Evolutionary conservation across 2,797 vertebrate genomes (phyloP).

Genomic region (Aythya fuligula): DNA sequence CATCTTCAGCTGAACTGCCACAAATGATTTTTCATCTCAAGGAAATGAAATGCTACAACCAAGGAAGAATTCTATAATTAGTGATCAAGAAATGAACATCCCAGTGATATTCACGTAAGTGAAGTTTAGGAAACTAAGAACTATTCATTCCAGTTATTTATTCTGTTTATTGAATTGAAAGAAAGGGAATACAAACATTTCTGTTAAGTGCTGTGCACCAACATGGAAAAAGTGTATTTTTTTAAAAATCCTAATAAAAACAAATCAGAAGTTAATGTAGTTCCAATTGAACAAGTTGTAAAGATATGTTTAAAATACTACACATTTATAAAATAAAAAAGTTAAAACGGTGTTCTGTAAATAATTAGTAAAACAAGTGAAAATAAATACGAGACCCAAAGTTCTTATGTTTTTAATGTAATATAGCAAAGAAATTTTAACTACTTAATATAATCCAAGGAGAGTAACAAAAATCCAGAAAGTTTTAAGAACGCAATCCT

Average conservation of each 20-base stretch:
- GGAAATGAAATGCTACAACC: not conserved
- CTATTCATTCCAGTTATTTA: conserved; percentile 77
- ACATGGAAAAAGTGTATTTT: conserved; percentile 83
- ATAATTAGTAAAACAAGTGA: conserved; percentile 85
- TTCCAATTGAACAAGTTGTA: conserved; percentile 74
- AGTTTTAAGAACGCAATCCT: conserved; percentile 92
- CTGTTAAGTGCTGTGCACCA: conserved; percentile 81
- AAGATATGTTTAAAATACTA: conserved; percentile 82
- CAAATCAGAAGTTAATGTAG: conserved; percentile 79
- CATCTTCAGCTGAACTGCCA: not conserved
- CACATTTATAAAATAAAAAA: conserved; percentile 84
- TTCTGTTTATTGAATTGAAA: conserved; percentile 86
- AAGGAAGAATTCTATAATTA: not conserved
- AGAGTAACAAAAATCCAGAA: conserved; percentile 92
- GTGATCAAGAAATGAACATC: conserved; percentile 10
- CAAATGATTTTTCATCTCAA: not conserved
- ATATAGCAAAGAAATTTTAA: conserved; percentile 95
- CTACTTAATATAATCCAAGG: conserved; percentile 86
- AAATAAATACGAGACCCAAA: conserved; percentile 90
- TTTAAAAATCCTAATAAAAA: conserved; percentile 81
- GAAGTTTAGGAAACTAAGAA: conserved; percentile 71
- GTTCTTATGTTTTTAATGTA: conserved; percentile 98
- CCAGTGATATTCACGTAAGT: conserved; percentile 21
- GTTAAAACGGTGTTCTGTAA: conserved; percentile 81
- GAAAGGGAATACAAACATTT: conserved; percentile 84